These are phyloP conservation scores for Otolemur garnettii DNA, from an alignment of 2,113 vertebrate genomes.

Conservation along the genomic window DNA sequence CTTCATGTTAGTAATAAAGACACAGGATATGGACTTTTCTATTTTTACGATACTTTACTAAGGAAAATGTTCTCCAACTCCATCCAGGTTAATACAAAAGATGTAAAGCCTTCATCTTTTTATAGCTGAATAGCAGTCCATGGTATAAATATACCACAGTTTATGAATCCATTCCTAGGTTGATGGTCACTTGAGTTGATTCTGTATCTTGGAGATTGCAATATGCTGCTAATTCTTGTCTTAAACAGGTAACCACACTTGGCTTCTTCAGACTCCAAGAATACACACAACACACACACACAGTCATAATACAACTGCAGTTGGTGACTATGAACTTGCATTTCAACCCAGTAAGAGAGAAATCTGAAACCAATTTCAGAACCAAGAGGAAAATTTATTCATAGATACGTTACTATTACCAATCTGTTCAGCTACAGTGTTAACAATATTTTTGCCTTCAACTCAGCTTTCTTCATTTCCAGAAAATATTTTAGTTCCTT, in stretches of 20 bases:
- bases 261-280: not conserved
- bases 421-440: not conserved
- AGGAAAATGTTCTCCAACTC: no score
- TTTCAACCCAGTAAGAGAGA: not conserved
- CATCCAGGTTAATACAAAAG: no score
- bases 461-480: conserved; percentile 81
- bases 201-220: not conserved
- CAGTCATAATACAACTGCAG: not conserved
- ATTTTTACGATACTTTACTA: no score
- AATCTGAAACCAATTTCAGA: conserved; percentile 31
- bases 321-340: not conserved
- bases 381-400: conserved; percentile 71
- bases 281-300: not conserved
- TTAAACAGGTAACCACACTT: not conserved
- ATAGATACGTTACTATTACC: not conserved
- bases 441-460: conserved; percentile 56
- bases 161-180: no score
- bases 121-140: no score
- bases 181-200: no score
- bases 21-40: no score
- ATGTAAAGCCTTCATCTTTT: no score
- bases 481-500: conserved; percentile 81
- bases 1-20: no score
- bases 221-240: not conserved
- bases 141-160: no score